Evolutionary conservation across 2,888 invertebrate species (phyloP).

Genomic region (Doris montereyensis): DNA sequence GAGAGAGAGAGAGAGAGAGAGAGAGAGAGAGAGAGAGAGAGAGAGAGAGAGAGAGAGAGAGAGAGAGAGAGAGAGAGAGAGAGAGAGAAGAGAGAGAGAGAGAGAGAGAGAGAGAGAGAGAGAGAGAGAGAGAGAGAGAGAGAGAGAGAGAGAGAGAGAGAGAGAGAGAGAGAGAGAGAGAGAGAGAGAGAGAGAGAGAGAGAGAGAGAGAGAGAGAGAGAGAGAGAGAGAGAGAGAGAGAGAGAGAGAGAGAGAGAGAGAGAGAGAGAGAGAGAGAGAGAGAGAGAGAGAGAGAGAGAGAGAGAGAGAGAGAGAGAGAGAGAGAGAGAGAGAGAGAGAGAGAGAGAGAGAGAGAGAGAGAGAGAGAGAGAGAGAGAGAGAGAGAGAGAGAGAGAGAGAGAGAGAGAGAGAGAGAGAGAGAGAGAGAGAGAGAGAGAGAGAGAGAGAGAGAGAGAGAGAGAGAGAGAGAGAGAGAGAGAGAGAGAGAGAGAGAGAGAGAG

Average conservation of each 20-base stretch:
- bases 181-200: no score
- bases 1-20: conserved; percentile 8
- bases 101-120: neutral
- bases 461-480: neutral
- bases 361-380: conserved; percentile 1
- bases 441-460: neutral
- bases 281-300: neutral
- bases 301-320: neutral
- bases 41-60: neutral
- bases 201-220: conserved; percentile 11
- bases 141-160: neutral
- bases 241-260: conserved; percentile 9
- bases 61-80: neutral
- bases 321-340: neutral
- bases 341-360: neutral
- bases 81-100: neutral
- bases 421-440: neutral
- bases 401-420: neutral
- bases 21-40: neutral
- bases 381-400: conserved; percentile 6
- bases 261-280: neutral
- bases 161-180: neutral
- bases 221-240: neutral
- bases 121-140: neutral
- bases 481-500: neutral